phyloP scores from a whole-genome alignment of 2,888 invertebrate genomes.

The Oxystoma pomonae region DNA sequence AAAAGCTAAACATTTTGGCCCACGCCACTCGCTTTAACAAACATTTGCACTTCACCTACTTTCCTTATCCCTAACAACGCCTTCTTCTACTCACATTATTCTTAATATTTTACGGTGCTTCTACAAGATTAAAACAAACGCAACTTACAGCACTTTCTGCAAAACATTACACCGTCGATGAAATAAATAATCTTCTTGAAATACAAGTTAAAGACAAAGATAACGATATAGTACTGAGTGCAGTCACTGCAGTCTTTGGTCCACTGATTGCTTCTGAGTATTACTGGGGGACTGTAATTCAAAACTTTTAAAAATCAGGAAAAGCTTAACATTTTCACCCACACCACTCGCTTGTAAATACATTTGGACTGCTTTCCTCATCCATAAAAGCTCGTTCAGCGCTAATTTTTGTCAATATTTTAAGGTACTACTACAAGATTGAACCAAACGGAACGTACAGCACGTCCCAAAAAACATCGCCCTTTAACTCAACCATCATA shows the following conservation, averaged over 20 bases:
- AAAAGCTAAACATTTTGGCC: too few species aligned
- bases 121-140: slow-evolving; percentile 26
- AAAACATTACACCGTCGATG: slow-evolving; percentile 6
- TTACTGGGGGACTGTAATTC: too few species aligned
- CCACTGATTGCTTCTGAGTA: slow-evolving; percentile 56
- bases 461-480: slow-evolving; percentile 23
- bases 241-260: slow-evolving; percentile 54
- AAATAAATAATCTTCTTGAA: background rate
- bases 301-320: too few species aligned
- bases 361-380: too few species aligned
- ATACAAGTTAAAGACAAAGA: slow-evolving; percentile 12
- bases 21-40: too few species aligned
- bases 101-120: slow-evolving; percentile 28
- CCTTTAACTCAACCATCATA: slow-evolving; percentile 27
- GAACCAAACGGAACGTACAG: slow-evolving; percentile 11
- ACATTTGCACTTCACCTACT: too few species aligned
- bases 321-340: too few species aligned
- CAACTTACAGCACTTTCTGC: slow-evolving; percentile 16
- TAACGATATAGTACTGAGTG: slow-evolving; percentile 43
- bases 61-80: too few species aligned
- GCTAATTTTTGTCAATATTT: background rate
- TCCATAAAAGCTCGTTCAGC: too few species aligned
- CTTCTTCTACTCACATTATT: too few species aligned
- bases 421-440: slow-evolving; percentile 36
- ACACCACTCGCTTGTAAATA: too few species aligned